Evolutionary conservation across 2,888 invertebrate genomes (phyloP), one percentile per base, ranked within the genome.

Genomic region (Rhogogaster chlorosoma): DNA sequence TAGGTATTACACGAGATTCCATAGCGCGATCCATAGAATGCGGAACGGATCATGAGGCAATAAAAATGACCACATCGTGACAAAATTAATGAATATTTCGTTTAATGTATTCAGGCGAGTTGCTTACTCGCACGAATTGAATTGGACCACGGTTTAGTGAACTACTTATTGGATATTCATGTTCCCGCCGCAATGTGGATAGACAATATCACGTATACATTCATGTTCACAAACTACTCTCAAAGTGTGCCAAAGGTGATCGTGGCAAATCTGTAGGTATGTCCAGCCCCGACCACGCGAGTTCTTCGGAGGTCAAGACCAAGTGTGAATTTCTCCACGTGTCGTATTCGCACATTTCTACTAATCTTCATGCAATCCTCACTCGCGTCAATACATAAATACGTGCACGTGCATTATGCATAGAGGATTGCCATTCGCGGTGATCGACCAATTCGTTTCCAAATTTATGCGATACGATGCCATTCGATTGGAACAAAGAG

Each of bases 81-180:
- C 32, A 32, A 77, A 77, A 77, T 49, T 53, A 7, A 29, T 29
- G 32, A 77, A 26, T 12, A n/a, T 77, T 45, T 7, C 77, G n/a
- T 77, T 73, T 38, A 77, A 77, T 53, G 77, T 61, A 61, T 80
- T 80, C 38, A 80, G 12, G 38, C 22, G 10, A 9, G 15, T 22
- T 71, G 45, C 26, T 49, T 38, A 32, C 80, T 36, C 10, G 57
- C 32, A 80, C 61, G 61, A 36, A 80, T 57, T 64, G 15, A 73
- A 42, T 73, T 38, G 38, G 42, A 57, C 38, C 57, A 53, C 38
- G 61, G 29, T 80, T 80, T 38, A 29, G 42, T 42, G 80, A 80
- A 64, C 80, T 61, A 61, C 80, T 57, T 64, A 22, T 80, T 38
- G 80, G 38, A 61, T 80, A 80, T 80, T 80, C 64, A 80, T 64